A percentile compares a stretch with the other conserved stretches of the same genome.
phyloP scores from a whole-genome alignment of 1,140 invertebrate species.

The Lordiphosa mommai region DNA sequence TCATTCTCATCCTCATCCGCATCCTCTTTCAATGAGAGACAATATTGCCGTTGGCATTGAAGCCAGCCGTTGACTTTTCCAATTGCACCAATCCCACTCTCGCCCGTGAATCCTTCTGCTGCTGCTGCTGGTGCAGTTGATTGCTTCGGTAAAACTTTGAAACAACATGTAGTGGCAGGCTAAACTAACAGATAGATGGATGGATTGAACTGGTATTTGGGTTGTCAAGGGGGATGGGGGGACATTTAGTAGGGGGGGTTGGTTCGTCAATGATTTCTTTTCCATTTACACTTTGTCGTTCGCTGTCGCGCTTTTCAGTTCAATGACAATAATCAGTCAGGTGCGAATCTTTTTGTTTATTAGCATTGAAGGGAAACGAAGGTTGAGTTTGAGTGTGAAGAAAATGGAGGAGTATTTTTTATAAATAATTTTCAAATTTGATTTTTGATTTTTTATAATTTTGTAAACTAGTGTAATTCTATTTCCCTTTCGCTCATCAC shows the following conservation, averaged over 20 bases:
- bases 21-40: slow-evolving; percentile 24
- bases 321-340: slow-evolving; percentile 51
- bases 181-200: slow-evolving; percentile 28
- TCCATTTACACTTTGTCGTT: slow-evolving; percentile 8
- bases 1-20: too few species aligned
- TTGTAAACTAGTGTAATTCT: too few species aligned
- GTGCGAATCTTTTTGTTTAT: slow-evolving; percentile 43
- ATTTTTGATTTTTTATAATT: too few species aligned
- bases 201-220: neutral
- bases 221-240: slow-evolving; percentile 4
- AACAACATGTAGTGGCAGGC: slow-evolving; percentile 28
- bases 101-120: neutral
- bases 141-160: slow-evolving; percentile 46
- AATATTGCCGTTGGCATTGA: slow-evolving; percentile 38
- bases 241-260: neutral
- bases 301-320: slow-evolving; percentile 26
- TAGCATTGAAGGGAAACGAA: slow-evolving; percentile 11
- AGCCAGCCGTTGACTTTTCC: slow-evolving; percentile 44
- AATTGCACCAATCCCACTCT: slow-evolving; percentile 26
- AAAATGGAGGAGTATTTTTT: too few species aligned
- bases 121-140: slow-evolving; percentile 13
- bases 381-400: too few species aligned
- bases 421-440: too few species aligned
- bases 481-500: too few species aligned
- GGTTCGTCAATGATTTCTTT: slow-evolving; percentile 5